phyloP scores from a whole-genome alignment of 2,797 vertebrate species.

The Mastacembelus armatus region DNA sequence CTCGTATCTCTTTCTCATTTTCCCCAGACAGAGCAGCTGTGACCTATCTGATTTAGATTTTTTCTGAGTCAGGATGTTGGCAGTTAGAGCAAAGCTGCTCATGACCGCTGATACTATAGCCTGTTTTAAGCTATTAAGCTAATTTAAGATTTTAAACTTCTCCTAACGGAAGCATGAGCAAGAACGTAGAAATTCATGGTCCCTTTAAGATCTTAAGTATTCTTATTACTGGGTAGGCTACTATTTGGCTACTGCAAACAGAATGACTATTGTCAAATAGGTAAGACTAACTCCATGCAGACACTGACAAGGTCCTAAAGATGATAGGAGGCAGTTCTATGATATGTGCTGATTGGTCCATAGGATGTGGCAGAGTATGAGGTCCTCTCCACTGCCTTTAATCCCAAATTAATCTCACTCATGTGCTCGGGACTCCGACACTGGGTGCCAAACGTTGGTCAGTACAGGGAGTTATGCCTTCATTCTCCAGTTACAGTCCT shows the following conservation, averaged over 20 bases:
- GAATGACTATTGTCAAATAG: constrained; percentile 78
- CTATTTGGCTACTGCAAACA: constrained; percentile 83
- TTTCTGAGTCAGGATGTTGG: constrained; percentile 58
- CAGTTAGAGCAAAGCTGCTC: constrained; percentile 62
- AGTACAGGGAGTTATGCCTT: constrained; percentile 21
- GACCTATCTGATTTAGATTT: constrained; percentile 30
- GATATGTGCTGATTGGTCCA: constrained; percentile 41
- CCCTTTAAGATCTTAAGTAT: constrained; percentile 72
- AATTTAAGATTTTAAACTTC: constrained; percentile 35
- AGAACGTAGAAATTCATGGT: constrained; percentile 63
- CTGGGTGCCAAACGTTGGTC: constrained; percentile 2
- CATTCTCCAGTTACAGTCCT: constrained; percentile 25
- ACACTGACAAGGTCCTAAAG: constrained; percentile 69
- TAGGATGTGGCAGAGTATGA: constrained; percentile 26
- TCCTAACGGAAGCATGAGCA: constrained; percentile 60
- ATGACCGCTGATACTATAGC: constrained; percentile 32
- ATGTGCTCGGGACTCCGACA: constrained; percentile 34
- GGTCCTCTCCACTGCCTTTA: constrained; percentile 38
- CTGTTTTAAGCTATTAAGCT: constrained; percentile 31
- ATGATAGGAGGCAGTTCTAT: constrained; percentile 57
- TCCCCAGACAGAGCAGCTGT: constrained; percentile 38
- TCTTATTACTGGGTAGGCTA: constrained; percentile 80
- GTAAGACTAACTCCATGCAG: constrained; percentile 84
- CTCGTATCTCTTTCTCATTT: constrained; percentile 2
- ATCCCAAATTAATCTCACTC: constrained; percentile 26